These are phyloP conservation scores for Nomada fucata DNA, from an alignment of 2,888 invertebrate genomes.

Conservation along the genomic window DNA sequence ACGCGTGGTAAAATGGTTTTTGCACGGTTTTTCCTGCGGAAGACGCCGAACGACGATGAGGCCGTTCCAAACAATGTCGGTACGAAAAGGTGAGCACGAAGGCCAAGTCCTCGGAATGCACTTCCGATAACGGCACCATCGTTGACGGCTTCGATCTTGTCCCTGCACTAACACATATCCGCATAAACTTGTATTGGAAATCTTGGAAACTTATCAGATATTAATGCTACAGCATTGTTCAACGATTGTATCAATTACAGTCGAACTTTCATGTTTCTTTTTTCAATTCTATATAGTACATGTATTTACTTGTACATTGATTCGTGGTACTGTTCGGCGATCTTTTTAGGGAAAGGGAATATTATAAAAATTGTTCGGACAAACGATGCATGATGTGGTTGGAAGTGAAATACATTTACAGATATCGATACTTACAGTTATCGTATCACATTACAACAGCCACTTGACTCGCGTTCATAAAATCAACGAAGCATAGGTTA, in stretches of 20 bases:
- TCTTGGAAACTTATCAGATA: slow-evolving; percentile 30
- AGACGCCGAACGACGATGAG: slow-evolving; percentile 68
- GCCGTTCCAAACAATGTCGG: slow-evolving; percentile 71
- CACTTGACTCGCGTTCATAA: slow-evolving; percentile 5
- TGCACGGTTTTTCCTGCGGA: slow-evolving; percentile 79
- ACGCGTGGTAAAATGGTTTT: slow-evolving; percentile 77
- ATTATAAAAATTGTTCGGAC: not conserved
- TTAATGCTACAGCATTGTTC: not conserved
- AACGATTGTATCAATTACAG: not conserved
- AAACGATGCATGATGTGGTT: not conserved
- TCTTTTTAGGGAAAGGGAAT: not conserved
- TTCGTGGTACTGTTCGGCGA: no score
- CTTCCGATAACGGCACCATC: slow-evolving; percentile 61
- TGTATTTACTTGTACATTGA: not conserved
- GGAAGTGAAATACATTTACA: not conserved
- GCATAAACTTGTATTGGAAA: slow-evolving; percentile 19
- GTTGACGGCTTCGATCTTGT: slow-evolving; percentile 52
- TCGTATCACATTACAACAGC: slow-evolving; percentile 23
- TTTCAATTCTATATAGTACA: not conserved
- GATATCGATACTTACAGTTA: slow-evolving; percentile 4
- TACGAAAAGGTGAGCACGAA: slow-evolving; percentile 77
- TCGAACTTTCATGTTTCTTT: not conserved
- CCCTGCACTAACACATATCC: slow-evolving; percentile 16
- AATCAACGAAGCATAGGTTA: slow-evolving; percentile 15
- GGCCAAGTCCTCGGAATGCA: slow-evolving; percentile 60